Percentiles rank a stretch among this genome's conserved stretches.
phyloP scores from a whole-genome alignment of 2,113 vertebrate genomes.

The Suncus etruscus region DNA sequence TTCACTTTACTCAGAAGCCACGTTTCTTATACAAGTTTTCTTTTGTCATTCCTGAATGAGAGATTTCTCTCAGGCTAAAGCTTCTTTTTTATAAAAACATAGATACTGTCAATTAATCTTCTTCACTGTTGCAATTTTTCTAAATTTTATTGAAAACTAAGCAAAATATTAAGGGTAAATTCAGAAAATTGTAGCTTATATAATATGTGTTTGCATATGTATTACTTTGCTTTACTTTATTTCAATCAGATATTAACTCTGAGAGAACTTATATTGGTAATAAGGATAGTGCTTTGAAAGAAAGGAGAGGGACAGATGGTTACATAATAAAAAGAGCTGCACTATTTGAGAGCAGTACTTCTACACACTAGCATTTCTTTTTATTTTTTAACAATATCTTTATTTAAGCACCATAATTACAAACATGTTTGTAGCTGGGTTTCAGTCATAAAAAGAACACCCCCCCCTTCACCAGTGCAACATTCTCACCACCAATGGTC shows the following conservation, averaged over 20 bases:
- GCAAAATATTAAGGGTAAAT: neutral
- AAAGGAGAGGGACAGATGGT: neutral
- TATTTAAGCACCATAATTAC: too few species aligned
- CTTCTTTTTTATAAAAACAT: too few species aligned
- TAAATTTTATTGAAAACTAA: neutral
- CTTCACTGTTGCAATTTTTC: too few species aligned
- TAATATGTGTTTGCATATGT: neutral
- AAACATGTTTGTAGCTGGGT: too few species aligned
- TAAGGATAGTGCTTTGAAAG: neutral
- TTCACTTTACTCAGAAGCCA: too few species aligned
- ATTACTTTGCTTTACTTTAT: neutral
- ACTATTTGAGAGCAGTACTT: neutral
- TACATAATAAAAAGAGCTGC: neutral
- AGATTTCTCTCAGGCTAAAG: too few species aligned
- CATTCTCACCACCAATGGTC: neutral
- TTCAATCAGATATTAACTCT: neutral
- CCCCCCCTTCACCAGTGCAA: too few species aligned
- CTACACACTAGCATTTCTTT: neutral
- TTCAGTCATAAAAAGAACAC: too few species aligned
- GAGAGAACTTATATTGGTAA: neutral
- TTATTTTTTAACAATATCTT: too few species aligned
- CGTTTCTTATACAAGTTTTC: too few species aligned
- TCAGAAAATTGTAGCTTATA: neutral
- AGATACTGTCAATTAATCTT: too few species aligned
- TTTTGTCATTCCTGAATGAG: too few species aligned